Conservation (phyloP, 2,113 vertebrate species). For the Stomatorhinus ivindoensis region DNA sequence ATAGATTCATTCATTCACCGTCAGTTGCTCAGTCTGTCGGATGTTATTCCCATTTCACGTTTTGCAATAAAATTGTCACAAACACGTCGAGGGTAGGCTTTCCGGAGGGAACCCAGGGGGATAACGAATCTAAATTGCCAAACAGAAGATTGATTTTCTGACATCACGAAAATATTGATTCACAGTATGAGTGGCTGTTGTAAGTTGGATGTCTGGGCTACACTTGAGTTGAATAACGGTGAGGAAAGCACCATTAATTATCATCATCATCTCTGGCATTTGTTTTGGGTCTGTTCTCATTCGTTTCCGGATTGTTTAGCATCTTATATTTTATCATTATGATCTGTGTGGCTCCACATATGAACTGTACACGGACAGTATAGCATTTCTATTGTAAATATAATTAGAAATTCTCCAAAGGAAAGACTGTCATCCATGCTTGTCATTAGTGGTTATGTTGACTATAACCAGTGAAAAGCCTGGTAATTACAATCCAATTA, state of each 20-base stretch:
- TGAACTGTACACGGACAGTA: not conserved
- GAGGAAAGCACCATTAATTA: not conserved
- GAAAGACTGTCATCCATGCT: not conserved
- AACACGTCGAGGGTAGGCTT: not conserved
- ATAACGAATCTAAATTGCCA: not conserved
- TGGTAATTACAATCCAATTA: not conserved
- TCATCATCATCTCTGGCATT: not conserved
- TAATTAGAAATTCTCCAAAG: not conserved
- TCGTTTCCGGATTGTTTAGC: not conserved
- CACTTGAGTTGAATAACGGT: not conserved
- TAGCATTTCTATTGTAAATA: not conserved
- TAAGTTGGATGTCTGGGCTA: not conserved
- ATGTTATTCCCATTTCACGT: not conserved
- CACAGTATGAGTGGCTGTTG: not conserved
- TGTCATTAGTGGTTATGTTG: not conserved
- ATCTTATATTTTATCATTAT: constrained; percentile 5
- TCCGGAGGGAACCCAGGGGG: not conserved
- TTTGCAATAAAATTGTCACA: not conserved
- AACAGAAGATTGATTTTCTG: not conserved
- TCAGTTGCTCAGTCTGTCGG: not conserved
- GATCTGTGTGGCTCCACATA: not conserved
- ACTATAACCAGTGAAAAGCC: not conserved
- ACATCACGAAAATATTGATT: not conserved
- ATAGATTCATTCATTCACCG: no score
- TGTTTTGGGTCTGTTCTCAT: not conserved